A percentile compares a stretch with the other conserved stretches of the same genome.
phyloP scores from a whole-genome alignment of 2,113 vertebrate genomes.

The Isurus oxyrinchus region DNA sequence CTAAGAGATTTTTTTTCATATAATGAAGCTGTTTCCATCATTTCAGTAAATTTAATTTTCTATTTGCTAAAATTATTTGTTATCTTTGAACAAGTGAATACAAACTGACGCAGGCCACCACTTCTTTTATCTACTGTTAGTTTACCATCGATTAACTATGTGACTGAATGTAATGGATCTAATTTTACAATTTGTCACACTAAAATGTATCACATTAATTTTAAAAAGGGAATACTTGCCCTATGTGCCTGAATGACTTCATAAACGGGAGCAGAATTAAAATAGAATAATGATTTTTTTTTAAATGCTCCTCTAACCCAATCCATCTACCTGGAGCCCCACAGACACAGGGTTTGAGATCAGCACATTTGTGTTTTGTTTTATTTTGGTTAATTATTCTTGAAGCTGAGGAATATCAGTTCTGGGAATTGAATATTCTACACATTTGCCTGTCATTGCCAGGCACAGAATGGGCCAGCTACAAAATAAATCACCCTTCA shows the following conservation, averaged over 20 bases:
- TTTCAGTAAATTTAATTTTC: neutral
- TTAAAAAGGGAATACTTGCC: slow-evolving; percentile 4
- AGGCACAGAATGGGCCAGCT: neutral
- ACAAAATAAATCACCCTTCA: neutral
- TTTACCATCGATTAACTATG: neutral
- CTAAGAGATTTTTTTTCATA: neutral
- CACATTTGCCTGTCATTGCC: neutral
- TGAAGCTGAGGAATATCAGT: neutral
- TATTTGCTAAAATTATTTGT: neutral
- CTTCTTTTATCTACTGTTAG: neutral
- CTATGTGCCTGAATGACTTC: neutral
- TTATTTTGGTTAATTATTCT: neutral
- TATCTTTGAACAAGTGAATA: slow-evolving; percentile 16
- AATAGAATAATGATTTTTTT: neutral
- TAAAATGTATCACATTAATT: slow-evolving; percentile 12
- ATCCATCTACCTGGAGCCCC: neutral
- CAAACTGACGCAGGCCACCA: neutral
- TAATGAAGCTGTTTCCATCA: neutral
- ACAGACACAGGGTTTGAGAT: neutral
- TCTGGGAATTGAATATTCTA: neutral
- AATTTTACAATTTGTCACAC: slow-evolving; percentile 31
- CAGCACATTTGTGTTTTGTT: neutral
- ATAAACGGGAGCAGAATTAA: neutral
- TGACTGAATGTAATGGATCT: slow-evolving; percentile 16
- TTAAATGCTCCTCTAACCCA: neutral